A percentile compares a stretch with the other conserved stretches of the same genome.
These are phyloP conservation scores for Leptopilina clavipes DNA, from an alignment of 1,140 invertebrate genomes.

Conservation along the genomic window DNA sequence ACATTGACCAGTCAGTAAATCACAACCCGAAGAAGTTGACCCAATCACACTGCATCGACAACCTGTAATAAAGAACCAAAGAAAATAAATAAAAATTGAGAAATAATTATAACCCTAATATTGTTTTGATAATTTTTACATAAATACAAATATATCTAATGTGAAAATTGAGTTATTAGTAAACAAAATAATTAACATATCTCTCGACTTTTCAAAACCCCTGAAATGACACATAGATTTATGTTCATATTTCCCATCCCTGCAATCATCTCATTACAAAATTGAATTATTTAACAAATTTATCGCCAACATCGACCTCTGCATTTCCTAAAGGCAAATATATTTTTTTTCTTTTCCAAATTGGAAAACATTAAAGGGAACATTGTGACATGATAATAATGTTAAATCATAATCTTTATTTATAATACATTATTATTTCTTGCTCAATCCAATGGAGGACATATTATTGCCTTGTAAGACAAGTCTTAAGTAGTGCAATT, in stretches of 20 bases:
- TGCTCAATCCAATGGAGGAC: neutral
- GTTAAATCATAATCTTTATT: constrained; percentile 17
- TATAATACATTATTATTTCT: constrained; percentile 33
- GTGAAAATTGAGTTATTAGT: constrained; percentile 6
- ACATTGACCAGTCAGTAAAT: constrained; percentile 91
- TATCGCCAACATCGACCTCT: neutral
- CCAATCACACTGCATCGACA: constrained; percentile 87
- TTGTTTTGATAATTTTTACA: too few relatives aligned
- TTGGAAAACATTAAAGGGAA: neutral
- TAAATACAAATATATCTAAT: too few relatives aligned
- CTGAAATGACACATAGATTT: constrained; percentile 7
- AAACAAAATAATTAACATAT: constrained; percentile 23
- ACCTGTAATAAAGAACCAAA: constrained; percentile 70
- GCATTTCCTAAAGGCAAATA: neutral
- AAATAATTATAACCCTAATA: too few relatives aligned
- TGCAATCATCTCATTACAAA: constrained; percentile 32
- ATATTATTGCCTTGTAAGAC: too few relatives aligned
- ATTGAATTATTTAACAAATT: constrained; percentile 34
- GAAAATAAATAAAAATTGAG: constrained; percentile 44
- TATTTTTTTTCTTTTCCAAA: neutral
- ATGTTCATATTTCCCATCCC: constrained; percentile 5
- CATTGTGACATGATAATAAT: constrained; percentile 20
- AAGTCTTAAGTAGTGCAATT: constrained; percentile 13
- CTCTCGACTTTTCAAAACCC: neutral
- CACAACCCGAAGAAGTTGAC: constrained; percentile 84